Evolutionary conservation across 2,888 invertebrate species (phyloP).

Genomic region (Campoletis raptor): DNA sequence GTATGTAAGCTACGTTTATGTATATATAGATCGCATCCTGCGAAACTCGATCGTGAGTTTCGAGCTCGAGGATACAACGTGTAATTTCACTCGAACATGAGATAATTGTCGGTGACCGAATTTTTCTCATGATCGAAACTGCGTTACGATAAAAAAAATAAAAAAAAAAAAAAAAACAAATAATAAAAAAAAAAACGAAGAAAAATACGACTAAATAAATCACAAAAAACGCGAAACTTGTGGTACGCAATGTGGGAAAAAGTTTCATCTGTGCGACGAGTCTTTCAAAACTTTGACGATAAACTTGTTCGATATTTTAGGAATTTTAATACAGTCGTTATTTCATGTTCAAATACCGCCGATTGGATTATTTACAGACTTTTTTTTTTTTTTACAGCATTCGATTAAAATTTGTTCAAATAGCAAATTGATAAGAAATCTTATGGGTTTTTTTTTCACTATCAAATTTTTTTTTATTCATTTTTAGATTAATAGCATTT

Average conservation of each 20-base stretch:
- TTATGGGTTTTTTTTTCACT: neutral
- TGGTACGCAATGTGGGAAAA: slow-evolving; percentile 52
- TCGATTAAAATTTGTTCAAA: neutral
- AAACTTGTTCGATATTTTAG: slow-evolving; percentile 18
- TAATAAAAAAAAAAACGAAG: too few species aligned
- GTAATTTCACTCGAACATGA: slow-evolving; percentile 33
- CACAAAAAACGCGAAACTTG: slow-evolving; percentile 32
- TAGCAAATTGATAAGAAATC: neutral
- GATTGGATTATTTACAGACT: neutral
- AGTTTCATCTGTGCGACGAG: slow-evolving; percentile 22
- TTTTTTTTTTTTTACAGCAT: neutral
- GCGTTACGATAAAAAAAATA: slow-evolving; percentile 28
- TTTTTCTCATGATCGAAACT: slow-evolving; percentile 52
- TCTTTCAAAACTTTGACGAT: slow-evolving; percentile 26
- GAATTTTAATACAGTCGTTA: slow-evolving; percentile 1
- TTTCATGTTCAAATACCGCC: neutral
- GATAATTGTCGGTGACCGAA: slow-evolving; percentile 47
- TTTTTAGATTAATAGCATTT: too few species aligned
- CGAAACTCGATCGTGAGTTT: slow-evolving; percentile 65
- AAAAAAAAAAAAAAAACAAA: too few species aligned
- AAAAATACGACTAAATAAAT: neutral
- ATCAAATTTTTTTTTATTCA: neutral
- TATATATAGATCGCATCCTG: slow-evolving; percentile 58
- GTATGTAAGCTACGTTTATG: neutral
- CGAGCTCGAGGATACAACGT: slow-evolving; percentile 52